Base-by-base conservation (phyloP, 2,113 vertebrate species). In the Psilopsiagon aurifrons region DNA sequence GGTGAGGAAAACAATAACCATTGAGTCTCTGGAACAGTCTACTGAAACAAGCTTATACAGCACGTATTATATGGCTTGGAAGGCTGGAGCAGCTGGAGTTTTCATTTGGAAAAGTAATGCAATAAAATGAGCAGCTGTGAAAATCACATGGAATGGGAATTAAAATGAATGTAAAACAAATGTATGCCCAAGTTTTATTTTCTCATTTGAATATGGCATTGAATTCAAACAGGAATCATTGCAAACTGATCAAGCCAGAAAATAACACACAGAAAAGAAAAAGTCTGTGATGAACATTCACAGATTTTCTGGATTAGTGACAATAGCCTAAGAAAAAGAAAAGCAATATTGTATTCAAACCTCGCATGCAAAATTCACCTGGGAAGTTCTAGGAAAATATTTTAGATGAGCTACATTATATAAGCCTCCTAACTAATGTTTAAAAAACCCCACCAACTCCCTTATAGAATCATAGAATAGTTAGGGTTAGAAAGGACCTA, bases 91-190 rank as follows among this genome's bases (percentile, higher is more conserved):
- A 97, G 92, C 93, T 96, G 95, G 86, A 94, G 92, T 88, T 93
- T 96, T 96, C 76, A 84, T 88, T 93, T 90, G 83, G 88, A 95
- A 94, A 95, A 96, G 69, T 57, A 71, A 55, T n/a, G 84, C 73
- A 92, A 75, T 93, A 95, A 94, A 96, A 86, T 44, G 93, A 97
- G 69, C 95, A 96, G 96, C 96, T 97, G 92, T 93, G 92, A 83
- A 94, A 92, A 88, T 69, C 85, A 93, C 95, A 75, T 60, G 83
- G 83, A 88, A 86, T 51, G 60, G 55, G 88, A 92, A 94, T 93
- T 63, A 84, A 93, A 94, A 90, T 71, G 76, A 64, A 75, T 60
- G 24, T 81, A 86, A 95, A 91, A 94, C 49, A 94, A 92, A 87
- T 82, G 33, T 81, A 75, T 78, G 69, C 51, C 64, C 6, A 54